These are phyloP conservation scores for Uromys caudimaculatus DNA, from an alignment of 2,797 vertebrate species.

Conservation along the genomic window DNA sequence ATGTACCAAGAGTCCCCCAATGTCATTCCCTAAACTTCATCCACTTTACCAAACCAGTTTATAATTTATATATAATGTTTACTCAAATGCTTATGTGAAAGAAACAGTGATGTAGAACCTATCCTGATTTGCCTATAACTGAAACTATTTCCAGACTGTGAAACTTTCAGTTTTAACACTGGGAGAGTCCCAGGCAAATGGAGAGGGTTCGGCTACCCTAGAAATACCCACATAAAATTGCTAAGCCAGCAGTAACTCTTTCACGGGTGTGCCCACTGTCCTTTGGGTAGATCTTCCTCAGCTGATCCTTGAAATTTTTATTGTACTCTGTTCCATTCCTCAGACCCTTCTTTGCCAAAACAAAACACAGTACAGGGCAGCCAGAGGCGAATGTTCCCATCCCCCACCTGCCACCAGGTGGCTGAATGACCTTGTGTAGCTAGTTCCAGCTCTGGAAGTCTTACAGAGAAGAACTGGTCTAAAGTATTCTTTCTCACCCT, in stretches of 20 bases:
- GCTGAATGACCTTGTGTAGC: neutral
- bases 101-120: neutral
- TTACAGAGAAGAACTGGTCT: neutral
- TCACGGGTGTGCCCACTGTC: neutral
- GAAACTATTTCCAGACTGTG: neutral
- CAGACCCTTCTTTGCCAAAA: neutral
- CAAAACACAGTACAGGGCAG: neutral
- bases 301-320: neutral
- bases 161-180: conserved; percentile 41
- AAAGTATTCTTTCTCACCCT: neutral
- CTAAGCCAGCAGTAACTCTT: neutral
- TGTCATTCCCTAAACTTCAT: neutral
- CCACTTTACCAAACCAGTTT: neutral
- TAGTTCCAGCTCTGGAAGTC: neutral
- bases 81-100: neutral
- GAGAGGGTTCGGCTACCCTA: neutral
- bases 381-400: neutral
- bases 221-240: neutral
- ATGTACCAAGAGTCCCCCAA: neutral
- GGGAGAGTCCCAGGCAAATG: neutral
- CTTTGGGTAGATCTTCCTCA: neutral
- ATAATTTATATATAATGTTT: neutral
- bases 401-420: neutral
- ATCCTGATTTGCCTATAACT: neutral
- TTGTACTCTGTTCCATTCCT: neutral